Evolutionary conservation across 2,797 vertebrate genomes (phyloP).

Genomic region (Notoglanidium macrostoma): DNA sequence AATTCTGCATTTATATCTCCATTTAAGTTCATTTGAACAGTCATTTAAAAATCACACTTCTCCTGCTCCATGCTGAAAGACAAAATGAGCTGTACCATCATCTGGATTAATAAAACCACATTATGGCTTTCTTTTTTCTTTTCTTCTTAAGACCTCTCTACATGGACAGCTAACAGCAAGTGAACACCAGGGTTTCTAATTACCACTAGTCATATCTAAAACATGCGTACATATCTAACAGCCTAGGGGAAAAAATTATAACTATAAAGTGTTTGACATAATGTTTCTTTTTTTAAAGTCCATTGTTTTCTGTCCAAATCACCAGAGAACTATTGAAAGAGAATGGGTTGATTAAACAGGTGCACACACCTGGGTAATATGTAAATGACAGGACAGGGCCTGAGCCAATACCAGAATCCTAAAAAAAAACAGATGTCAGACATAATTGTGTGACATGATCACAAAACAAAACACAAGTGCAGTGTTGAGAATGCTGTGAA

Average conservation of each 20-base stretch:
- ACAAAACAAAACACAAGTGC: neutral
- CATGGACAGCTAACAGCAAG: neutral
- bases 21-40: slow-evolving; percentile 49
- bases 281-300: neutral
- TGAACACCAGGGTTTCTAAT: neutral
- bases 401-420: neutral
- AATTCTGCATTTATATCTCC: slow-evolving; percentile 35
- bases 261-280: neutral
- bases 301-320: neutral
- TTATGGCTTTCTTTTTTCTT: neutral
- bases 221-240: neutral
- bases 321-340: neutral
- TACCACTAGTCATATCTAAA: neutral
- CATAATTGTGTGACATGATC: neutral
- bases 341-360: neutral
- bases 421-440: neutral
- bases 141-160: neutral
- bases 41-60: slow-evolving; percentile 25
- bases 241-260: neutral
- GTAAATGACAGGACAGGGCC: neutral
- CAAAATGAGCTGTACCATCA: slow-evolving; percentile 23
- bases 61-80: slow-evolving; percentile 2
- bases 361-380: neutral
- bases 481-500: neutral
- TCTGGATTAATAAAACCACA: slow-evolving; percentile 12